These are phyloP conservation scores for Siderastrea siderea DNA, from an alignment of 92 coral and sea anemone genomes.

Conservation along the genomic window DNA sequence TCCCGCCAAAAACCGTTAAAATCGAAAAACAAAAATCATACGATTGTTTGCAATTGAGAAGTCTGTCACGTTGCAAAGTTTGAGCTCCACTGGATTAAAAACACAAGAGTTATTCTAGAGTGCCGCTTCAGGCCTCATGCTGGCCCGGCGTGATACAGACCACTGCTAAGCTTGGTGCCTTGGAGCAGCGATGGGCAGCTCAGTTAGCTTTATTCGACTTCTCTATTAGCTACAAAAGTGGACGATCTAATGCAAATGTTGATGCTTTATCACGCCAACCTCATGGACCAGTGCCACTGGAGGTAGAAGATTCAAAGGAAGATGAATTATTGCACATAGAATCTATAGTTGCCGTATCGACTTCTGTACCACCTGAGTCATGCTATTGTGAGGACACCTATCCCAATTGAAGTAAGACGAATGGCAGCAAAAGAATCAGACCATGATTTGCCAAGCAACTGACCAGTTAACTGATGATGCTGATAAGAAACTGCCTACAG, in stretches of 20 bases:
- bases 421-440: background rate
- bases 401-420: slow-evolving; percentile 8
- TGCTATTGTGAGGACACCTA: slow-evolving; percentile 1
- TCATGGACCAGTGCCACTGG: slow-evolving; percentile 23
- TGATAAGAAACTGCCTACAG: background rate
- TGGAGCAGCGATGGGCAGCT: too few species aligned
- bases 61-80: too few species aligned
- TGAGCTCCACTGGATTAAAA: too few species aligned
- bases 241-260: slow-evolving; percentile 53
- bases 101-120: too few species aligned
- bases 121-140: too few species aligned
- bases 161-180: too few species aligned
- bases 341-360: too few species aligned
- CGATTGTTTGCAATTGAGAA: too few species aligned
- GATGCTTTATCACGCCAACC: slow-evolving; percentile 64
- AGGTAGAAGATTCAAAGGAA: slow-evolving; percentile 35
- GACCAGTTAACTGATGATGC: background rate
- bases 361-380: slow-evolving; percentile 30
- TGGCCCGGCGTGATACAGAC: too few species aligned
- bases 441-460: background rate
- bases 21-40: too few species aligned
- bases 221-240: slow-evolving; percentile 49
- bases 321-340: slow-evolving; percentile 10
- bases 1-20: too few species aligned
- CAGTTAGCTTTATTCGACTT: slow-evolving; percentile 56